Evolutionary conservation across 1,140 invertebrate genomes (phyloP).

Genomic region (Marisa cornuarietis): DNA sequence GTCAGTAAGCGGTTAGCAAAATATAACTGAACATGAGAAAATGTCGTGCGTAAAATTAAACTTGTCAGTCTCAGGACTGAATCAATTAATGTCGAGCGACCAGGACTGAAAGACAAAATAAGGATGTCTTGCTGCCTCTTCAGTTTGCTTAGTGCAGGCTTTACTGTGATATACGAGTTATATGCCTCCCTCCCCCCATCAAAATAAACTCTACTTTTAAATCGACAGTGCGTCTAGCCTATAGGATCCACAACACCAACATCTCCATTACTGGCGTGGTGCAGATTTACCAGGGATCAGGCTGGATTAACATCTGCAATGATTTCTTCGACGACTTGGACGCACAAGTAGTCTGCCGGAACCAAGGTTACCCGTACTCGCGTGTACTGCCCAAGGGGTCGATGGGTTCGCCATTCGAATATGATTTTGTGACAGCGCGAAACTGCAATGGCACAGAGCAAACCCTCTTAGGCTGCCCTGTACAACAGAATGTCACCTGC

Average conservation of each 20-base stretch:
- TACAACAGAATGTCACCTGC: slow-evolving; percentile 35
- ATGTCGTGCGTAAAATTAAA: too few relatives aligned
- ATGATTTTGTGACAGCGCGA: slow-evolving; percentile 33
- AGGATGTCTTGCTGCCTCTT: too few relatives aligned
- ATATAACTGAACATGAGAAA: too few relatives aligned
- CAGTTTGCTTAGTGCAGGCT: too few relatives aligned
- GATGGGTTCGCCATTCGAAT: slow-evolving; percentile 60
- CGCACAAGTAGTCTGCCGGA: slow-evolving; percentile 75
- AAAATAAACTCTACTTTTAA: neutral
- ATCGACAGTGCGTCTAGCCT: slow-evolving; percentile 10
- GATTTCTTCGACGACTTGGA: slow-evolving; percentile 76
- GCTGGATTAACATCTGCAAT: slow-evolving; percentile 79
- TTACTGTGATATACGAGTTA: too few relatives aligned
- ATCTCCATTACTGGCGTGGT: slow-evolving; percentile 15
- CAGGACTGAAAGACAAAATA: too few relatives aligned
- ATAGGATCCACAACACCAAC: slow-evolving; percentile 3
- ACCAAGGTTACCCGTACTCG: slow-evolving; percentile 69
- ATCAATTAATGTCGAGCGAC: too few relatives aligned
- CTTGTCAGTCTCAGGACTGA: too few relatives aligned
- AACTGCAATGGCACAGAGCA: slow-evolving; percentile 45
- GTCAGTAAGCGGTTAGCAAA: too few relatives aligned
- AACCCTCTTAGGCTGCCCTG: slow-evolving; percentile 41
- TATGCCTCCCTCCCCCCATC: too few relatives aligned
- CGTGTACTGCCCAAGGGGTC: slow-evolving; percentile 40
- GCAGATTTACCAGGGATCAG: slow-evolving; percentile 25